Evolutionary conservation across 2,888 invertebrate species (phyloP), one percentile per base, ranked within the genome.

Genomic region (Aquatica leii): DNA sequence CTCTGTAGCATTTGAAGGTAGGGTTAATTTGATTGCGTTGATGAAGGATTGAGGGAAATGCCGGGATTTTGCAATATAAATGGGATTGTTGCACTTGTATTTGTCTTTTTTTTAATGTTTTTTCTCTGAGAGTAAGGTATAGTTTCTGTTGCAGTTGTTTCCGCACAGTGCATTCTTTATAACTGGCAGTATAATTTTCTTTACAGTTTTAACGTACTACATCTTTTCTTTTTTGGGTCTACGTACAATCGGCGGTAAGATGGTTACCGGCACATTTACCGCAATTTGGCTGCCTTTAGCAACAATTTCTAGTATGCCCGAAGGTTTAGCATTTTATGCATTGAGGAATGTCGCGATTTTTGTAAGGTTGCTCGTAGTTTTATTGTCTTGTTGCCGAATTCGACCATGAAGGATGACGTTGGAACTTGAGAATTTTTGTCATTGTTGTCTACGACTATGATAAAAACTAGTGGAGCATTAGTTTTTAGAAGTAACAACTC

Each of bases 341-440:
- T 53, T 53, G 53, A 8, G n/a, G 37, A 53, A 53, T 37, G 6
- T 53, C 35, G 5, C 37, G 11, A n/a, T 18, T 53, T 53, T 35
- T 35, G 15, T 51, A 51, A 6, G 51, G 35, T 51, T 51, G 51
- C 12, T 34, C 34, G 31, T 6, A 34, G 34, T 51, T 12, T 50
- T 50, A 50, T 50, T 50, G n/a, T 50, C 50, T 50, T 50, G 50
- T 14, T 50, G n/a, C n/a, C n/a, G n/a, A n/a, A n/a, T n/a, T n/a
- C n/a, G n/a, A n/a, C n/a, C n/a, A n/a, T n/a, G n/a, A n/a, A n/a
- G n/a, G n/a, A n/a, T n/a, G n/a, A n/a, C n/a, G n/a, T n/a, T n/a
- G n/a, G n/a, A n/a, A n/a, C n/a, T n/a, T n/a, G n/a, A n/a, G n/a
- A n/a, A n/a, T n/a, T n/a, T n/a, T n/a, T n/a, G n/a, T n/a, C n/a